Percentiles rank a stretch among this genome's conserved stretches.
Conservation (phyloP, 1,140 invertebrate species). For the Aphaenogaster rudis region DNA sequence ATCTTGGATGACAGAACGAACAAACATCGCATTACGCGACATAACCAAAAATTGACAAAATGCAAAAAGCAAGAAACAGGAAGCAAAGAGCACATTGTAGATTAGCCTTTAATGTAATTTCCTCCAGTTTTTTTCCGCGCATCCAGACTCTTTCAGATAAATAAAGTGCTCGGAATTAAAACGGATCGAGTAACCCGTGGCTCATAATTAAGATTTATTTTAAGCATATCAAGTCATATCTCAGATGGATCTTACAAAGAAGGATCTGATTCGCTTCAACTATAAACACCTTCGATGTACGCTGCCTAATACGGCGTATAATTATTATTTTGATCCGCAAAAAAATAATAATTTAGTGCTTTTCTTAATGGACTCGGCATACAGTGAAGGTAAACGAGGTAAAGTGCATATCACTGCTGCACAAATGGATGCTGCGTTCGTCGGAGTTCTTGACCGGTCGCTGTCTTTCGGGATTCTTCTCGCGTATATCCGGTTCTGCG, state of each 20-base stretch:
- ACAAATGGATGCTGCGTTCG: not conserved
- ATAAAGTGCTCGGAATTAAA: constrained; percentile 1
- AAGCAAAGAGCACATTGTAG: too few species aligned
- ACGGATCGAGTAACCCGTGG: too few species aligned
- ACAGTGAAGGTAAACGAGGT: not conserved
- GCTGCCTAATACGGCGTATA: not conserved
- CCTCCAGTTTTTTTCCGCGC: not conserved
- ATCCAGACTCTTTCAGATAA: not conserved
- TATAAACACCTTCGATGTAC: not conserved
- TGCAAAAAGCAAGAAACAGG: too few species aligned
- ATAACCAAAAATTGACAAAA: too few species aligned
- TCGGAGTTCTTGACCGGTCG: not conserved
- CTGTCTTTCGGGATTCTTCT: not conserved
- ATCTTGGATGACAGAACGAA: too few species aligned
- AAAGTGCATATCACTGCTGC: not conserved
- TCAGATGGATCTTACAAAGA: not conserved
- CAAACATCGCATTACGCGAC: too few species aligned
- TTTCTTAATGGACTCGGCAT: constrained; percentile 5
- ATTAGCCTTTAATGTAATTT: too few species aligned
- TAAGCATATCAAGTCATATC: not conserved
- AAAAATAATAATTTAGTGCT: not conserved
- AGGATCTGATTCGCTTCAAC: not conserved
- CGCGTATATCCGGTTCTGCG: constrained; percentile 9
- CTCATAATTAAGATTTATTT: constrained; percentile 2
- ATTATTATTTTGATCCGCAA: not conserved